A percentile compares a stretch with the other conserved stretches of the same genome.
Evolutionary conservation across 2,888 invertebrate species (phyloP).

Genomic region (Myopa tessellatipennis): DNA sequence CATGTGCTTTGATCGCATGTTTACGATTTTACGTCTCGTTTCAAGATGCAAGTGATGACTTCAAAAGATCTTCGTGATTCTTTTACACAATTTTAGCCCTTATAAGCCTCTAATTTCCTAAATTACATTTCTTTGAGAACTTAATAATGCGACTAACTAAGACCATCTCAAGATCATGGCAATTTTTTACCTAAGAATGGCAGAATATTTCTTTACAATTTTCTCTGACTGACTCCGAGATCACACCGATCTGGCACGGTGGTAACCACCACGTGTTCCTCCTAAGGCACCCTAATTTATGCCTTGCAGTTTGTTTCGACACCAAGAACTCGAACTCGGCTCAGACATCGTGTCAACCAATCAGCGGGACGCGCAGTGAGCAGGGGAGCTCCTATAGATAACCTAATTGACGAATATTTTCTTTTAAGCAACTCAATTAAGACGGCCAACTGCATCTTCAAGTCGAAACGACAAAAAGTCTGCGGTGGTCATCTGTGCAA

Average conservation of each 20-base stretch:
- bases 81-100: too few species aligned
- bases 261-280: not conserved
- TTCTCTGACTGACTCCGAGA: not conserved
- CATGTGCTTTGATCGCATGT: too few species aligned
- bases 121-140: too few species aligned
- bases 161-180: not conserved
- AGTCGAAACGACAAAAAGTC: slow-evolving; percentile 30
- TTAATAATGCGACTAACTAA: too few species aligned
- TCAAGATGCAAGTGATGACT: too few species aligned
- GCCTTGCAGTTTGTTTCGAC: slow-evolving; percentile 3
- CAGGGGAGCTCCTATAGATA: slow-evolving; percentile 28
- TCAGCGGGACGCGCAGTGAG: slow-evolving; percentile 5
- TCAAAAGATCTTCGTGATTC: too few species aligned
- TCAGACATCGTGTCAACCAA: slow-evolving; percentile 15
- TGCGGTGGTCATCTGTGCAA: slow-evolving; percentile 20
- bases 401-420: slow-evolving; percentile 37
- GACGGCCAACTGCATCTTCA: not conserved
- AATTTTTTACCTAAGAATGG: too few species aligned
- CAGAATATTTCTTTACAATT: not conserved
- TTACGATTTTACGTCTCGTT: too few species aligned
- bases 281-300: not conserved
- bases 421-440: slow-evolving; percentile 38
- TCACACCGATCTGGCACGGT: not conserved
- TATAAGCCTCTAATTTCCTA: too few species aligned
- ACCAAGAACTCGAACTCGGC: not conserved